phyloP scores from a whole-genome alignment of 2,888 invertebrate genomes.

The Cremastinae sp. region DNA sequence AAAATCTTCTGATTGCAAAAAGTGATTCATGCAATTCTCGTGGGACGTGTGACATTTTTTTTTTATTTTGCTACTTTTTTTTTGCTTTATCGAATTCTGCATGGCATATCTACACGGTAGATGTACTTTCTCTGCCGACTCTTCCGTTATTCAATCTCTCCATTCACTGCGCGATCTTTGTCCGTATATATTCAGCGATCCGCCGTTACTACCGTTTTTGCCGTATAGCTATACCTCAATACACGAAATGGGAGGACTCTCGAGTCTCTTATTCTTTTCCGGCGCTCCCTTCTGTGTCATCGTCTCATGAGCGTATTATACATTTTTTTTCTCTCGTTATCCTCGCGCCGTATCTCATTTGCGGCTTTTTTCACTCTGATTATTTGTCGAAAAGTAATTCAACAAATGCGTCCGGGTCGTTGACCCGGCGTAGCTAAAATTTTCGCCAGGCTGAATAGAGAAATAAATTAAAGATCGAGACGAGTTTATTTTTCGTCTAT shows the following conservation, averaged over 20 bases:
- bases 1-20: background rate
- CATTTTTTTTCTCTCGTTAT: background rate
- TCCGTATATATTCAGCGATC: constrained; percentile 13
- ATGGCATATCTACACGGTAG: constrained; percentile 14
- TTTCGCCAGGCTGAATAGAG: too few relatives aligned
- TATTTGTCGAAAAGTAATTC: too few relatives aligned
- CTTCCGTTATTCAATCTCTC: constrained; percentile 40
- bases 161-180: constrained; percentile 18
- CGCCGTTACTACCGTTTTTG: constrained; percentile 22
- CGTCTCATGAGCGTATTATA: background rate
- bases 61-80: constrained; percentile 1
- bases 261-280: constrained; percentile 9
- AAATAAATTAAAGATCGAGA: too few relatives aligned
- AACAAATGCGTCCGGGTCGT: too few relatives aligned
- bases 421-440: too few relatives aligned
- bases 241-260: constrained; percentile 2
- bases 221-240: background rate
- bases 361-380: background rate
- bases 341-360: background rate
- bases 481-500: too few relatives aligned
- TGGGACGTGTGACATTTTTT: constrained; percentile 3
- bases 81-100: constrained; percentile 12
- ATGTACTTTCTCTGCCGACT: constrained; percentile 36
- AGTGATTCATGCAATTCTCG: constrained; percentile 7
- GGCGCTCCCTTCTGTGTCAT: constrained; percentile 32